Conservation (phyloP, 2,888 invertebrate species). For the Drosophila neonasuta region DNA sequence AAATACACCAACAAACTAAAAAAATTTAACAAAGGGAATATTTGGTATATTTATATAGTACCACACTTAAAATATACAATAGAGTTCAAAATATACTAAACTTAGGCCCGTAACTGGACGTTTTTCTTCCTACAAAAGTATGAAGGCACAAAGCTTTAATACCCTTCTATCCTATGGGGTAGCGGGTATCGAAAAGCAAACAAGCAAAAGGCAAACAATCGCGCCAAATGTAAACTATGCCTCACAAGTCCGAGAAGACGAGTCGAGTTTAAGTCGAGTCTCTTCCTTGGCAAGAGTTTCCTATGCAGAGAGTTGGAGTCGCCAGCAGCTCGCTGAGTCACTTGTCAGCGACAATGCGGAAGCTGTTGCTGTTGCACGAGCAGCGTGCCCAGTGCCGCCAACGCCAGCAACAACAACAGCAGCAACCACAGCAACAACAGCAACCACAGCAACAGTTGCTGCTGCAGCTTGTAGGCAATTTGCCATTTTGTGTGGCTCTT, state of each 20-base stretch:
- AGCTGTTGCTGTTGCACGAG: constrained; percentile 52
- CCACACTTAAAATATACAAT: too few species aligned
- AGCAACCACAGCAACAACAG: constrained; percentile 25
- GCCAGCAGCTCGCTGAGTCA: constrained; percentile 58
- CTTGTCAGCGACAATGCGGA: constrained; percentile 75
- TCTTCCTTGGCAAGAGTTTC: neutral
- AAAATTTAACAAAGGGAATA: too few species aligned
- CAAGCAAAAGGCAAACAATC: constrained; percentile 58
- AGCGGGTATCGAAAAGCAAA: neutral
- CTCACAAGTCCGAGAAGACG: constrained; percentile 26
- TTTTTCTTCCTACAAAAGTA: too few species aligned
- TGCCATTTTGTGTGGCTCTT: constrained; percentile 56
- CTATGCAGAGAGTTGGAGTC: neutral
- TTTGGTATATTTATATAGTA: too few species aligned
- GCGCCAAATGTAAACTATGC: constrained; percentile 67
- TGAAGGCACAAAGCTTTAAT: too few species aligned
- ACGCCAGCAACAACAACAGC: constrained; percentile 48
- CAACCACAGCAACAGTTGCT: constrained; percentile 22
- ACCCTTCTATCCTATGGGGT: too few species aligned
- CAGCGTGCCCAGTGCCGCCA: constrained; percentile 59
- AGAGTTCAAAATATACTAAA: too few species aligned
- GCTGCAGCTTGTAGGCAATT: constrained; percentile 56
- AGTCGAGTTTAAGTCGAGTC: neutral
- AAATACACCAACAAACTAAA: too few species aligned
- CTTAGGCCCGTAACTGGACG: too few species aligned